phyloP scores from a whole-genome alignment of 2,113 vertebrate species.

The Microcebus jonahi region DNA sequence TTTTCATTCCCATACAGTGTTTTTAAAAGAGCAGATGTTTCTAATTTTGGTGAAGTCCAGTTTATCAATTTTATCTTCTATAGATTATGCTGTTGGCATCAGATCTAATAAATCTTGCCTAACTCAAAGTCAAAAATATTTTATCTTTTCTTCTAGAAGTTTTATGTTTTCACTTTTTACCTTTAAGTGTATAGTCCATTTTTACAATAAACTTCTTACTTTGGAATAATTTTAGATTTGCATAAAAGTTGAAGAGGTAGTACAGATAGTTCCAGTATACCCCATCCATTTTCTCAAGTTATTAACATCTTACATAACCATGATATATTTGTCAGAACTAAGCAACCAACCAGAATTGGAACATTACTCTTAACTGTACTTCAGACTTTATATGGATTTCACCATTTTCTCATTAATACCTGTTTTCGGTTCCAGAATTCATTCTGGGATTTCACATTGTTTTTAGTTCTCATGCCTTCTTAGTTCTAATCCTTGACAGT shows the following conservation, averaged over 20 bases:
- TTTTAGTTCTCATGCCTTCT: background rate
- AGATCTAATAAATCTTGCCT: background rate
- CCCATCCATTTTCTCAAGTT: constrained; percentile 1
- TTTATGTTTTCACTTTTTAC: constrained; percentile 17
- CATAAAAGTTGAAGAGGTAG: constrained; percentile 16
- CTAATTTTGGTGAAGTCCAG: background rate
- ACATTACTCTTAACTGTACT: constrained; percentile 24
- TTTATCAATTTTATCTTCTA: constrained; percentile 16
- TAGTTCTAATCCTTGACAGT: background rate
- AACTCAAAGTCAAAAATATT: background rate
- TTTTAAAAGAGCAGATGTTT: background rate
- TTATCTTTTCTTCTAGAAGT: background rate
- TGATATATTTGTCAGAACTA: constrained; percentile 23
- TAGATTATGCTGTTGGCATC: background rate
- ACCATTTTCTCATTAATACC: background rate
- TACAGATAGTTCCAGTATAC: background rate
- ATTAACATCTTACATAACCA: constrained; percentile 30
- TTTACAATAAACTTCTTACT: constrained; percentile 44
- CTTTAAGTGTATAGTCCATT: background rate
- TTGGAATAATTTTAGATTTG: constrained; percentile 43
- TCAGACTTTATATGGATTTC: background rate
- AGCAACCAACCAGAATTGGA: background rate
- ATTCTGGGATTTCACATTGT: background rate
- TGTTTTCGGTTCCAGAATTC: background rate
- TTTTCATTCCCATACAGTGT: background rate